Conservation (phyloP, 2,113 vertebrate species). For the Oophaga pumilio region DNA sequence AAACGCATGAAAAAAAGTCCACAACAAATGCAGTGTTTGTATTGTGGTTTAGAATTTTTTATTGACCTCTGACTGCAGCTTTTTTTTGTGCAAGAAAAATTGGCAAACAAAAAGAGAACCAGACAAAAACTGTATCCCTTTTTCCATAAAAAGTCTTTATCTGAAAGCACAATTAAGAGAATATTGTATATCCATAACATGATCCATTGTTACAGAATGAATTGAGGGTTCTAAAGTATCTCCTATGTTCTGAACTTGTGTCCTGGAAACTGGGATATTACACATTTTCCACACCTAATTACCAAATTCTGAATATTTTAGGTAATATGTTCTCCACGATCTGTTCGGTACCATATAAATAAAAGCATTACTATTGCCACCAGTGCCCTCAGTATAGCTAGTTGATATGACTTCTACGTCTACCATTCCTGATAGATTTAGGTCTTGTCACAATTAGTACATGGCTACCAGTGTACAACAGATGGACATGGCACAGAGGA, state of each 20-base stretch:
- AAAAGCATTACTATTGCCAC: not conserved
- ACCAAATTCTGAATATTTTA: too few species aligned
- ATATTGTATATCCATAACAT: not conserved
- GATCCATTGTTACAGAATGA: not conserved
- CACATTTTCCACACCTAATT: not conserved
- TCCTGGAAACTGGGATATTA: not conserved
- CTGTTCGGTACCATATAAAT: too few species aligned
- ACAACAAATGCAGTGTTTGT: too few species aligned
- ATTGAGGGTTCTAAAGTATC: not conserved
- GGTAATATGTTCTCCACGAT: too few species aligned
- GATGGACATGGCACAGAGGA: slow-evolving; percentile 22
- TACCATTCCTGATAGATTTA: not conserved
- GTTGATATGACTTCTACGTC: not conserved
- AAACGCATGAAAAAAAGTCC: too few species aligned
- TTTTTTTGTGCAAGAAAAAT: too few species aligned
- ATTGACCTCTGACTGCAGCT: too few species aligned
- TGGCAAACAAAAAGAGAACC: too few species aligned
- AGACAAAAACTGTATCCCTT: too few species aligned
- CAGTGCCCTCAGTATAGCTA: not conserved
- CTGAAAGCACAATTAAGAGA: not conserved
- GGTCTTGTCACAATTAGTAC: not conserved
- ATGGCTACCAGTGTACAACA: not conserved
- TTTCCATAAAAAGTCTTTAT: too few species aligned
- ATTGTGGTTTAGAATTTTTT: too few species aligned
- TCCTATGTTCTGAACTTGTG: not conserved